These are phyloP conservation scores for Regulus satrapa DNA, from an alignment of 2,113 vertebrate species.

Conservation along the genomic window DNA sequence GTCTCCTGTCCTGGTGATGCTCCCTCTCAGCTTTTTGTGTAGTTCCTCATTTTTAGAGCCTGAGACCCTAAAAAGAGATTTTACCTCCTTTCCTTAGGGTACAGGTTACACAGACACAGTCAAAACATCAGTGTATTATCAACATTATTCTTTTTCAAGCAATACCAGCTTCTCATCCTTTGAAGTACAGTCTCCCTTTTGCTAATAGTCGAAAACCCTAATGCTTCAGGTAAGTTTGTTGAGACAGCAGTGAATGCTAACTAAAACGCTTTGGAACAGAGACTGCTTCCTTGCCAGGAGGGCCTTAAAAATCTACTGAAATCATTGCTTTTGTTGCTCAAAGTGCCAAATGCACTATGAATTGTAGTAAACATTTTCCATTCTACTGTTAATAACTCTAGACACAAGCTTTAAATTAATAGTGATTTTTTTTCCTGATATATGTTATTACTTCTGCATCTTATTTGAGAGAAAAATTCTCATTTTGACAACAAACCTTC, in stretches of 20 bases:
- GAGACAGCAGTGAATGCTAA: not conserved
- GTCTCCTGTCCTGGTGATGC: fast-evolving
- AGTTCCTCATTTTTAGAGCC: not conserved
- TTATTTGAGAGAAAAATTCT: not conserved
- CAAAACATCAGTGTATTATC: not conserved
- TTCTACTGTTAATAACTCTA: not conserved
- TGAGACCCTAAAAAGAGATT: not conserved
- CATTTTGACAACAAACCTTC: not conserved
- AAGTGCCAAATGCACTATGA: fast-evolving
- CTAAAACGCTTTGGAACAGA: not conserved
- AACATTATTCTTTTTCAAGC: not conserved
- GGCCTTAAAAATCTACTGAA: not conserved
- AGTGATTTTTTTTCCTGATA: not conserved
- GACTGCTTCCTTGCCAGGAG: not conserved
- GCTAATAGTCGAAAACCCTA: not conserved
- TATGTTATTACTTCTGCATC: not conserved
- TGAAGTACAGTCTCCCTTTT: not conserved
- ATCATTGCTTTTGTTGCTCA: not conserved
- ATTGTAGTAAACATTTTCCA: not conserved
- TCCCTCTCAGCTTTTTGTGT: not conserved
- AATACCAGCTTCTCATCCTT: not conserved
- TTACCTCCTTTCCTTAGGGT: not conserved
- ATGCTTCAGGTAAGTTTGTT: not conserved
- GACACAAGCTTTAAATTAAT: not conserved
- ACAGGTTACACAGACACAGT: not conserved